Evolutionary conservation across 2,113 vertebrate genomes (phyloP).

Genomic region (Machaerirhynchus nigripectus): DNA sequence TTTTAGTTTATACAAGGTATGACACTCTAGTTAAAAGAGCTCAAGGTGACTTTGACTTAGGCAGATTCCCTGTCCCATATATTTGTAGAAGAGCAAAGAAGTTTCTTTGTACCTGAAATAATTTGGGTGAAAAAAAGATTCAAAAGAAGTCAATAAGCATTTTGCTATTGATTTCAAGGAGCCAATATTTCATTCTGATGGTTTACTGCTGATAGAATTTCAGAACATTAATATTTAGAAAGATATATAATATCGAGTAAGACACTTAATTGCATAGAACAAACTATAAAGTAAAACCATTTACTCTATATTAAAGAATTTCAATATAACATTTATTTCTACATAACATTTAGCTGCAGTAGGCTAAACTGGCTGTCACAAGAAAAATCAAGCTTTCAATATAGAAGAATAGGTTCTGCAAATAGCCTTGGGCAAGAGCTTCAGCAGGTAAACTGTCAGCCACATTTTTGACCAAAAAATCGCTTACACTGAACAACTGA

Average conservation of each 20-base stretch:
- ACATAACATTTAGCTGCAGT: neutral
- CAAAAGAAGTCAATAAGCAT: conserved; percentile 20
- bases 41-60: neutral
- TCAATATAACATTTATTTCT: neutral
- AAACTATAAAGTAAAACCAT: neutral
- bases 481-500: neutral
- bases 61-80: neutral
- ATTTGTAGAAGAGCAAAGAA: neutral
- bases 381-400: neutral
- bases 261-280: neutral
- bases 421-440: neutral
- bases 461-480: neutral
- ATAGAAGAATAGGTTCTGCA: neutral
- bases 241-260: neutral
- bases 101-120: neutral
- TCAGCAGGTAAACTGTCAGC: neutral
- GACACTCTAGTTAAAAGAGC: neutral
- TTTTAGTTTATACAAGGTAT: neutral
- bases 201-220: conserved; percentile 8
- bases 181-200: conserved; percentile 7
- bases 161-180: conserved; percentile 16
- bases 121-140: neutral
- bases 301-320: conserved; percentile 11
- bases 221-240: conserved; percentile 17
- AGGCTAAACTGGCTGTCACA: neutral